phyloP scores from a whole-genome alignment of 2,888 invertebrate species.

The Elegia similella region DNA sequence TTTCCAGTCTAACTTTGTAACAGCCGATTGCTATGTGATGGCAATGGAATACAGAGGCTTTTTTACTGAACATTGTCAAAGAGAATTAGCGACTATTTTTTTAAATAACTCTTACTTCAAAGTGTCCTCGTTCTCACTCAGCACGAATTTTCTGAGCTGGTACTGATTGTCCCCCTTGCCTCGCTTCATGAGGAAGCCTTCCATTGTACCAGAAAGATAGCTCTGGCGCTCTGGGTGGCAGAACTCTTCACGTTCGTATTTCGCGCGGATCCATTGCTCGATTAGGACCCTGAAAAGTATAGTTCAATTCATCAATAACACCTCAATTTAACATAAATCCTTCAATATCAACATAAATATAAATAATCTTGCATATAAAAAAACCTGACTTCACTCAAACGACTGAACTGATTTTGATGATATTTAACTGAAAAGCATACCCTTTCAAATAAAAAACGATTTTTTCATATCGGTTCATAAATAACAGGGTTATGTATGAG shows the following conservation, averaged over 20 bases:
- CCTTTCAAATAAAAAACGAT: too few species aligned
- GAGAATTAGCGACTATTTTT: neutral
- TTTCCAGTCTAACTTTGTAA: too few species aligned
- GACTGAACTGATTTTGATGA: too few species aligned
- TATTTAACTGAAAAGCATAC: too few species aligned
- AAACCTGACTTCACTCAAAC: too few species aligned
- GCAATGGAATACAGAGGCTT: neutral
- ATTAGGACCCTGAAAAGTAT: constrained; percentile 85
- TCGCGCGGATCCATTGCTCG: constrained; percentile 95
- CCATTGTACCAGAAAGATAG: constrained; percentile 90
- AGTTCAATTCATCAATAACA: neutral
- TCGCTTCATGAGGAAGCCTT: constrained; percentile 93
- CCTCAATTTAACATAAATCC: too few species aligned
- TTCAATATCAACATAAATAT: too few species aligned
- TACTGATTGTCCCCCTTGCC: constrained; percentile 94
- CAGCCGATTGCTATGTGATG: too few species aligned
- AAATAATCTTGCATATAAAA: too few species aligned
- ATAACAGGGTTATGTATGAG: too few species aligned
- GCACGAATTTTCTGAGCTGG: constrained; percentile 90
- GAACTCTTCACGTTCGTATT: constrained; percentile 94
- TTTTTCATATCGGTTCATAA: too few species aligned
- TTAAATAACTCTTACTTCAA: constrained; percentile 77
- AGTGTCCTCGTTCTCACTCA: constrained; percentile 90
- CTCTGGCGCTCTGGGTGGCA: constrained; percentile 89
- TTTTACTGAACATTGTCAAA: neutral